Evolutionary conservation across 2,797 vertebrate genomes (phyloP).

Genomic region (Lates japonicus): DNA sequence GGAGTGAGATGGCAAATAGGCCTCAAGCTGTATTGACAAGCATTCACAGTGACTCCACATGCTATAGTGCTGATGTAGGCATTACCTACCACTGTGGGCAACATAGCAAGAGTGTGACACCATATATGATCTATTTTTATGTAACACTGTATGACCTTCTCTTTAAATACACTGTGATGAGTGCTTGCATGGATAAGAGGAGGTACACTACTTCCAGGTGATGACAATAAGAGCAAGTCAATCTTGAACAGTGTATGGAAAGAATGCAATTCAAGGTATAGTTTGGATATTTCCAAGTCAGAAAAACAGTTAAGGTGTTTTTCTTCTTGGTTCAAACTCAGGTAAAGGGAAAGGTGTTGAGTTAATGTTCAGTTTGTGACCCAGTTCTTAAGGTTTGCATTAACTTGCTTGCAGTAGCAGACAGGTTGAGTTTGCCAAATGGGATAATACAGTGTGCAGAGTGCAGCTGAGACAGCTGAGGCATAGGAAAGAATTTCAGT

Average conservation of each 20-base stretch:
- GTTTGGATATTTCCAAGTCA: background rate
- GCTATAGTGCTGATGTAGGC: conserved; percentile 9
- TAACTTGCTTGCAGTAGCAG: conserved; percentile 17
- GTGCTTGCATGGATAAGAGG: background rate
- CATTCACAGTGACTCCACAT: conserved; percentile 10
- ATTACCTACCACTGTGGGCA: conserved; percentile 2
- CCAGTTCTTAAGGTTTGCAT: background rate
- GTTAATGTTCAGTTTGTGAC: background rate
- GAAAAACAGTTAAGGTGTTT: background rate
- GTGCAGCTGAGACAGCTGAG: conserved; percentile 46
- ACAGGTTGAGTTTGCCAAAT: conserved; percentile 17
- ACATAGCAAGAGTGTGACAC: conserved; percentile 32
- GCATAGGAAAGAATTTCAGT: conserved; percentile 65
- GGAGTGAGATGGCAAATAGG: background rate
- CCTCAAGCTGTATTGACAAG: conserved; percentile 18
- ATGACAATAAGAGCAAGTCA: conserved; percentile 6
- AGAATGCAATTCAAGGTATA: background rate
- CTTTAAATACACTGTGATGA: conserved; percentile 45
- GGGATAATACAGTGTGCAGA: conserved; percentile 1
- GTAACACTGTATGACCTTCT: conserved; percentile 36
- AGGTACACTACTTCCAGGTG: background rate
- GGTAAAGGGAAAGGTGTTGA: background rate
- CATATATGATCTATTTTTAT: conserved; percentile 6
- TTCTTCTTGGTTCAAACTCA: background rate
- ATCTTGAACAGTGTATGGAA: background rate